Base-by-base conservation (phyloP, 2,113 vertebrate genomes). In the Numida meleagris region DNA sequence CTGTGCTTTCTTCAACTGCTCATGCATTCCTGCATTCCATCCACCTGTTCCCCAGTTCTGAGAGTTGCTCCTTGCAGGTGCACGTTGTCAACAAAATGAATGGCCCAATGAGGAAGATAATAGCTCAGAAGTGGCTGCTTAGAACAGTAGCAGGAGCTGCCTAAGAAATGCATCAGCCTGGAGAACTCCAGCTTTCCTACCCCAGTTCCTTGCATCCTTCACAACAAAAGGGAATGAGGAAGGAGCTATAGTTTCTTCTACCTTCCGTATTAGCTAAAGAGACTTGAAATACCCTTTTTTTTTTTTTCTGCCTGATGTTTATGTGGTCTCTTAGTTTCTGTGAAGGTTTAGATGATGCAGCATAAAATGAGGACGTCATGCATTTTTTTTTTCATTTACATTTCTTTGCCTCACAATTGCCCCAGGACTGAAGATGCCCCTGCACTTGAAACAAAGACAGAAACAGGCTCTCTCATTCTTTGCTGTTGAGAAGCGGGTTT, bases 211-310 rank as follows among this genome's bases (percentile, higher is more conserved):
- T 48, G 6, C 0, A 3, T 58, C 40, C n/a, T 78, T 84, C 43
- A 48, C 15, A 15, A 31, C 10, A 8, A 40, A 83, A 89, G 58
- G 25, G 67, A 73, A 82, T 6, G 25, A 81, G 33, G 24, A 83
- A 78, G 29, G 51, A 78, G 7, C 21, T 6, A 14, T 2, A 20
- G 13, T 15, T 2, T 17, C 8, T 87, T 92, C 19, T 23, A 21
- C 25, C 61, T 86, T 43, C 29, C 36, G 12, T 20, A 15, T 55
- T 46, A 72, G 66, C 12, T 14, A n/a, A 31, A 86, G 21, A 3
- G 0, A 2, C 42, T 66, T 29, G n/a, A 17, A n/a, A 24, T 8
- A 36, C 4, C 4, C 2, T 10, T n/a, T n/a, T n/a, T n/a, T n/a
- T 72, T 63, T 48, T 72, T 19, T 27, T 5, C 23, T 50, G 8